Conservation (phyloP, 2,113 vertebrate species). For the Rhinoptilus africanus region DNA sequence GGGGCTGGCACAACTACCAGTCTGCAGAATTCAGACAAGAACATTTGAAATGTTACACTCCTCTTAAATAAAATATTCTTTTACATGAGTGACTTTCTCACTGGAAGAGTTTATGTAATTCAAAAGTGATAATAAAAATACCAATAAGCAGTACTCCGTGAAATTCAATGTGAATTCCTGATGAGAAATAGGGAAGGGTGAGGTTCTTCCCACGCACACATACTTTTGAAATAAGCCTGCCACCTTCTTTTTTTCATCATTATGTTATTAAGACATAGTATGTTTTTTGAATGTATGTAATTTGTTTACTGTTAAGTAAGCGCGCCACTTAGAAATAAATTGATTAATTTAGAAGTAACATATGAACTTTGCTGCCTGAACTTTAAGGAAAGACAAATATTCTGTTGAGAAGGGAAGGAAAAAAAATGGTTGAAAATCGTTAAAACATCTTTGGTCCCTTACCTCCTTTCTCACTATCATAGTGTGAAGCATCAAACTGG, state of each 20-base stretch:
- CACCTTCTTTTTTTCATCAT: not conserved
- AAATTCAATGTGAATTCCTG: not conserved
- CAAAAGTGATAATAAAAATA: not conserved
- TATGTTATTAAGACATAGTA: not conserved
- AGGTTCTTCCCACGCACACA: not conserved
- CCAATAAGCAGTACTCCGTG: not conserved
- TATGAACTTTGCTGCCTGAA: not conserved
- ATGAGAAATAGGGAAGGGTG: not conserved
- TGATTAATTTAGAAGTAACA: not conserved
- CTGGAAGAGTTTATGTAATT: not conserved
- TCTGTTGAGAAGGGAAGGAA: fast-evolving
- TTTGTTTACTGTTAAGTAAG: not conserved
- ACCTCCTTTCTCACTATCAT: slow-evolving; percentile 99
- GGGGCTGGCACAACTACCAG: not conserved
- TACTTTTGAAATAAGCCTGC: not conserved
- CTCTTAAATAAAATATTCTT: not conserved
- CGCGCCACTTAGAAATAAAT: not conserved
- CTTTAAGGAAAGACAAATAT: not conserved
- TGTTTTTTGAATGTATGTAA: no score
- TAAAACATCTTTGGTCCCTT: not conserved
- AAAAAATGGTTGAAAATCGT: not conserved
- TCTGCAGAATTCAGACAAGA: not conserved
- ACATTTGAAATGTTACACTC: not conserved
- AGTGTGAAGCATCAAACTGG: slow-evolving; percentile 97
- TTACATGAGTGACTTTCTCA: not conserved